These are phyloP conservation scores for Melieria crassipennis DNA, from an alignment of 2,888 invertebrate genomes.

Conservation along the genomic window DNA sequence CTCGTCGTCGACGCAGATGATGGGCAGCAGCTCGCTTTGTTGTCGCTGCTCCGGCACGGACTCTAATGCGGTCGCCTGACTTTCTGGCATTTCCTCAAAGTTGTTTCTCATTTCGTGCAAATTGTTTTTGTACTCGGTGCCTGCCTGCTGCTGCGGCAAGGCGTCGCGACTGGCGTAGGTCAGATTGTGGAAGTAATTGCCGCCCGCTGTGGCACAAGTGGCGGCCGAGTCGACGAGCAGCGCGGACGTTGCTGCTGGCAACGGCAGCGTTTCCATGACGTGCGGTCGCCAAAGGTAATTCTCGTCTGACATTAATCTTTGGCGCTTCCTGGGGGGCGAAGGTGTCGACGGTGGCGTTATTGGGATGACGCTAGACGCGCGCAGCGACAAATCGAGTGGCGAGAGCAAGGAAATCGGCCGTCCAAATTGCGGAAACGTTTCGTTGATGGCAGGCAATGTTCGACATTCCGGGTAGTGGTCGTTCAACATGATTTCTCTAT, in stretches of 20 bases:
- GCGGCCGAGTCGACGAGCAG: background rate
- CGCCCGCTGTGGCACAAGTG: slow-evolving; percentile 25
- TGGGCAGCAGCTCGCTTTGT: slow-evolving; percentile 40
- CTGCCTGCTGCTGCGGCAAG: slow-evolving; percentile 28
- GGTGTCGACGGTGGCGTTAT: slow-evolving; percentile 66
- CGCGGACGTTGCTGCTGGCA: slow-evolving; percentile 22
- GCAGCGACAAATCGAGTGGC: slow-evolving; percentile 63
- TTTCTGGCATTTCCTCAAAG: slow-evolving; percentile 57
- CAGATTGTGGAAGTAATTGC: slow-evolving; percentile 39
- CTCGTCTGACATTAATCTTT: slow-evolving; percentile 58
- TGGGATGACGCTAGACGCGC: slow-evolving; percentile 60
- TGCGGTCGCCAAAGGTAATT: slow-evolving; percentile 63
- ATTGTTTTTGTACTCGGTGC: slow-evolving; percentile 34
- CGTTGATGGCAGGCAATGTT: slow-evolving; percentile 62
- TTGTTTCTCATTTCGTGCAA: slow-evolving; percentile 42
- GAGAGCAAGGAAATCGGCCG: slow-evolving; percentile 52
- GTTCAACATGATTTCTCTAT: slow-evolving; percentile 48
- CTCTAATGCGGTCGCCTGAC: slow-evolving; percentile 50
- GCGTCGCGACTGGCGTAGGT: slow-evolving; percentile 37
- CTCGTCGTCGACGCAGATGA: slow-evolving; percentile 58
- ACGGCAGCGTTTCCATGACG: slow-evolving; percentile 42
- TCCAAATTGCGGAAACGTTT: slow-evolving; percentile 63
- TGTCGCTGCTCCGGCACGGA: slow-evolving; percentile 20
- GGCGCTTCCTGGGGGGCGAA: slow-evolving; percentile 64
- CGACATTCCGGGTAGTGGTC: slow-evolving; percentile 56